Evolutionary conservation across 2,888 invertebrate species (phyloP), one percentile per base, ranked within the genome.

Genomic region (Chrysolina americana): DNA sequence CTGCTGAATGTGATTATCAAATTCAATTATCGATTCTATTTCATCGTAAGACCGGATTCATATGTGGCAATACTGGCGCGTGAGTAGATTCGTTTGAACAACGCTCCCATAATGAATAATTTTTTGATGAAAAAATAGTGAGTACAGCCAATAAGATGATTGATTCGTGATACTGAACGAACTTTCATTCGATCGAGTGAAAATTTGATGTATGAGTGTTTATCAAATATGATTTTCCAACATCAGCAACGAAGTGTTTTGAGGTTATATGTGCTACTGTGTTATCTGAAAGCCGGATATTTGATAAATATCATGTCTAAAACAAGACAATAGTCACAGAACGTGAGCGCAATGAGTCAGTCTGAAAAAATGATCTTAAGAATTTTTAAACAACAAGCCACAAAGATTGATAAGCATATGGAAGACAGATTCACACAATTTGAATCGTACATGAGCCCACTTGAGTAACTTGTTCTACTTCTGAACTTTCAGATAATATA

Each of bases 361-460:
- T 5, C 44, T 13, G 44, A 44, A 44, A 8, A 44, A 44, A 44
- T 44, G 4, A 13, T 44, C 9, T 44, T 8, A 9, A 44, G 13
- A 59, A 59, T 59, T 59, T 59, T 10, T 23, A 59, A 59, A 28
- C 59, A 59, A 23, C 59, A 59, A 59, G 59, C 59, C 21, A 28
- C 6, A 23, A 59, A 21, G 59, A 59, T 59, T 59, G 59, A 28
- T 23, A 59, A 59, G 59, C 59, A 59, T 23, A 59, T 59, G 15
- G 59, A 59, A 59, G 59, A 59, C 19, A 59, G 59, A 59, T 59
- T 59, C 59, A 59, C 21, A 59, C 19, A 59, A 21, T 59, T 59
- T 23, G 59, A 59, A 59, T 59, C 59, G 59, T 59, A 10, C 28
- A 21, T 59, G 21, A 59, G n/a, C n/a, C n/a, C n/a, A n/a, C n/a